These are phyloP conservation scores for Macrotrachela quadricornifera DNA, from an alignment of 1,140 invertebrate species.

Conservation along the genomic window DNA sequence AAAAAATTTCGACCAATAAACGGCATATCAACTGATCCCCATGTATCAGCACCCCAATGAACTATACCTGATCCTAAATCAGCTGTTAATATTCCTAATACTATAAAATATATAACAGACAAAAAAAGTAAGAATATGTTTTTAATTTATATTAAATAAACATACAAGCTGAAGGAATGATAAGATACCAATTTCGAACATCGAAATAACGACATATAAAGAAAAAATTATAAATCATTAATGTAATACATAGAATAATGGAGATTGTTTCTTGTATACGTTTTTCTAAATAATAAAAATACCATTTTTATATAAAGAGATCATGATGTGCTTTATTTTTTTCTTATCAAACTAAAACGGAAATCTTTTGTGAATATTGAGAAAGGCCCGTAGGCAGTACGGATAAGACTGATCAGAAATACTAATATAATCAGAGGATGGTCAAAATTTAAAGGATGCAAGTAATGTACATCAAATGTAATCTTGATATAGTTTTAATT, in stretches of 20 bases:
- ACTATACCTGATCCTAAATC: constrained; percentile 86
- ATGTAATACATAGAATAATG: constrained; percentile 53
- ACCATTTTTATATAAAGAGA: too few relatives aligned
- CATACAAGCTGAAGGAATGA: constrained; percentile 47
- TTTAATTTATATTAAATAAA: constrained; percentile 7
- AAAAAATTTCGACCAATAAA: constrained; percentile 51
- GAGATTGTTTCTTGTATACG: constrained; percentile 73
- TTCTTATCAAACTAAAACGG: too few relatives aligned
- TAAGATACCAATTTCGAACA: constrained; percentile 41
- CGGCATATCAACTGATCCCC: constrained; percentile 66
- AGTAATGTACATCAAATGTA: too few relatives aligned
- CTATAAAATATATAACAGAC: constrained; percentile 17
- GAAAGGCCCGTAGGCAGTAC: too few relatives aligned
- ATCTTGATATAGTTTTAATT: too few relatives aligned
- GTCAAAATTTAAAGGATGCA: too few relatives aligned
- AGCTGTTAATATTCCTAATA: constrained; percentile 72
- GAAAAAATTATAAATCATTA: constrained; percentile 54
- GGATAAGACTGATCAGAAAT: too few relatives aligned
- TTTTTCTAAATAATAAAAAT: constrained; percentile 46
- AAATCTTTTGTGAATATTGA: too few relatives aligned
- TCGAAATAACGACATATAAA: constrained; percentile 21
- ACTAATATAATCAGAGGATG: too few relatives aligned
- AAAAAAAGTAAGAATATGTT: neutral
- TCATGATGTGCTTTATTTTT: too few relatives aligned
- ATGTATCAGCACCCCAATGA: constrained; percentile 91